Conservation (phyloP, 1,140 invertebrate genomes). For the Drosophila ogumai region DNA sequence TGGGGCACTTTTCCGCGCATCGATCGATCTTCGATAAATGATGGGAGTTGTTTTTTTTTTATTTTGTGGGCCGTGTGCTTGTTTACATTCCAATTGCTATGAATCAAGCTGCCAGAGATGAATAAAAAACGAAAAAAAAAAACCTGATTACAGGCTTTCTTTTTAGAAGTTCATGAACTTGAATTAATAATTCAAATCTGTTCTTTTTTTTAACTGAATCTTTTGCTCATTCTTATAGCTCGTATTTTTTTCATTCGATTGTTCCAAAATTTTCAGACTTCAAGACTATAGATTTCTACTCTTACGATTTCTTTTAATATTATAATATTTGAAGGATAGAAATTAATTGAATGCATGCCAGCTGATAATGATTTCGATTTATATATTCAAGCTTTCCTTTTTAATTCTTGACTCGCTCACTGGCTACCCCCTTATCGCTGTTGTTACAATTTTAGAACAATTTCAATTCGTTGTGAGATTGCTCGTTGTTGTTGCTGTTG, state of each 20-base stretch:
- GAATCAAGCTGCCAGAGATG: slow-evolving; percentile 11
- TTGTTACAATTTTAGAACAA: slow-evolving; percentile 53
- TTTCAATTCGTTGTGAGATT: slow-evolving; percentile 45
- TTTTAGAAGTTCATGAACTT: background rate
- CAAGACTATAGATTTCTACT: too few relatives aligned
- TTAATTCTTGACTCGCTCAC: background rate
- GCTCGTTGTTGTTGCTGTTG: slow-evolving; percentile 6
- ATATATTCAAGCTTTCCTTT: background rate
- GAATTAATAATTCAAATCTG: background rate
- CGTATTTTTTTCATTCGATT: too few relatives aligned
- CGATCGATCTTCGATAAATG: slow-evolving; percentile 39
- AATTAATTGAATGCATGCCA: background rate
- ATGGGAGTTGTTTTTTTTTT: background rate
- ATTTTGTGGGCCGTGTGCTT: slow-evolving; percentile 19
- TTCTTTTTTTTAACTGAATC: too few relatives aligned
- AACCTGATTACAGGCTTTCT: background rate
- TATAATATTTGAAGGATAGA: background rate
- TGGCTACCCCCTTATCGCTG: slow-evolving; percentile 31
- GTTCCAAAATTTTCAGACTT: background rate
- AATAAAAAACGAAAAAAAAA: background rate
- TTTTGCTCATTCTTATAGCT: too few relatives aligned
- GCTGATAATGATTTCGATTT: background rate
- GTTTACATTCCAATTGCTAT: slow-evolving; percentile 1
- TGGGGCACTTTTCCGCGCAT: background rate
- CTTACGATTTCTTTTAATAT: too few relatives aligned